Conservation (phyloP, 2,888 invertebrate genomes). For the Bellardia bayeri region DNA sequence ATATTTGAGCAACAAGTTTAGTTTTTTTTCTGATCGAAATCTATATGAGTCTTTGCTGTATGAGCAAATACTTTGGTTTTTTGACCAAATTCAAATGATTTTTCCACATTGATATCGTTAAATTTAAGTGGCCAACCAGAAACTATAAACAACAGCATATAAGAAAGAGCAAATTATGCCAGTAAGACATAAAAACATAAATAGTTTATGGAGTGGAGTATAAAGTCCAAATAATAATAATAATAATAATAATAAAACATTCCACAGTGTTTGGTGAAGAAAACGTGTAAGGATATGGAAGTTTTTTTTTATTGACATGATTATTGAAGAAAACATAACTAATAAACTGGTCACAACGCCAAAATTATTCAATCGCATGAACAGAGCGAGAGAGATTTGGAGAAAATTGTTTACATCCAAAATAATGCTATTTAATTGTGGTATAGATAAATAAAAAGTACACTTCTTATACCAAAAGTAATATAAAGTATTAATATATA, state of each 20-base stretch:
- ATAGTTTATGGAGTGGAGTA: constrained; percentile 45
- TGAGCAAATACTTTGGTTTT: constrained; percentile 1
- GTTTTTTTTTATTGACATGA: background rate
- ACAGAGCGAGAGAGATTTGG: constrained; percentile 4
- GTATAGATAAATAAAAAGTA: background rate
- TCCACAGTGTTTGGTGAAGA: background rate
- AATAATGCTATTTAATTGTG: background rate
- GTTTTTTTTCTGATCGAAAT: background rate
- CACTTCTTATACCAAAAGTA: too few relatives aligned
- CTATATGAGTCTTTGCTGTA: background rate
- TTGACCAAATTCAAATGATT: constrained; percentile 51
- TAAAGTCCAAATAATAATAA: constrained; percentile 43
- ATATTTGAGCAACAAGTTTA: constrained; percentile 61
- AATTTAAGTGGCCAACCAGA: constrained; percentile 40
- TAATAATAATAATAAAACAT: background rate
- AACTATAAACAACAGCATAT: constrained; percentile 9
- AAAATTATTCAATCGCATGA: constrained; percentile 21
- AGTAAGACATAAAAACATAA: constrained; percentile 40
- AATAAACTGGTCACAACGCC: background rate
- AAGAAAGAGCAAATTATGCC: constrained; percentile 2
- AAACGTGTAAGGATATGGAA: constrained; percentile 7
- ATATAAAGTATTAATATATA: too few relatives aligned
- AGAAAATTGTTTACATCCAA: background rate
- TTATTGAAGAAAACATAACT: constrained; percentile 18
- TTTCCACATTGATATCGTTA: constrained; percentile 27